Percentiles rank a stretch among this genome's conserved stretches.
Conservation (phyloP, 2,797 vertebrate genomes). For the Remorina albescens region DNA sequence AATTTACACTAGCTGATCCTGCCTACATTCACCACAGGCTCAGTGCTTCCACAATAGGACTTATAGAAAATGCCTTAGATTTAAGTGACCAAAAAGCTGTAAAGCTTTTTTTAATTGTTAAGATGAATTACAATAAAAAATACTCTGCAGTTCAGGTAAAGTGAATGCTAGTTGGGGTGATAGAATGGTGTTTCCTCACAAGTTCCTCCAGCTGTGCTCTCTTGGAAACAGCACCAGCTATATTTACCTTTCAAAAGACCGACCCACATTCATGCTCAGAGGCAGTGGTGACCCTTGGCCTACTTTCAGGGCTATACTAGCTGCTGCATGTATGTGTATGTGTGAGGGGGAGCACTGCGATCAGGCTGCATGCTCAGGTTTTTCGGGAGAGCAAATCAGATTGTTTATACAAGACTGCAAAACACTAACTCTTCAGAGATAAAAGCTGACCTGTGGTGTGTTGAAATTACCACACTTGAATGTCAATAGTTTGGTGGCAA, state of each 20-base stretch:
- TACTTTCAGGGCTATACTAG: slow-evolving; percentile 67
- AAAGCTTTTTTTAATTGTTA: background rate
- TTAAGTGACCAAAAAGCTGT: slow-evolving; percentile 10
- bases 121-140: background rate
- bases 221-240: slow-evolving; percentile 61
- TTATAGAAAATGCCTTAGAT: slow-evolving; percentile 8
- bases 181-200: slow-evolving; percentile 1
- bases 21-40: slow-evolving; percentile 18
- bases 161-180: slow-evolving; percentile 6
- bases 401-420: slow-evolving; percentile 8
- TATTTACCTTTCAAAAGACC: slow-evolving; percentile 76
- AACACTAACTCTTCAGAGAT: slow-evolving; percentile 4
- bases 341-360: slow-evolving; percentile 30
- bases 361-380: slow-evolving; percentile 18
- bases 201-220: slow-evolving; percentile 28
- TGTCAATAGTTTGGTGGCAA: slow-evolving; percentile 18
- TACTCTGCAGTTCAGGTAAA: background rate
- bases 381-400: slow-evolving; percentile 8
- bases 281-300: slow-evolving; percentile 80
- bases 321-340: slow-evolving; percentile 34
- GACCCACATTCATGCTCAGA: slow-evolving; percentile 71
- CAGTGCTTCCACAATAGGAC: slow-evolving; percentile 18
- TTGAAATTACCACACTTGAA: slow-evolving; percentile 39
- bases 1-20: background rate
- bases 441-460: background rate